Conservation (phyloP, 2,888 invertebrate genomes). For the Trisateles emortualis region DNA sequence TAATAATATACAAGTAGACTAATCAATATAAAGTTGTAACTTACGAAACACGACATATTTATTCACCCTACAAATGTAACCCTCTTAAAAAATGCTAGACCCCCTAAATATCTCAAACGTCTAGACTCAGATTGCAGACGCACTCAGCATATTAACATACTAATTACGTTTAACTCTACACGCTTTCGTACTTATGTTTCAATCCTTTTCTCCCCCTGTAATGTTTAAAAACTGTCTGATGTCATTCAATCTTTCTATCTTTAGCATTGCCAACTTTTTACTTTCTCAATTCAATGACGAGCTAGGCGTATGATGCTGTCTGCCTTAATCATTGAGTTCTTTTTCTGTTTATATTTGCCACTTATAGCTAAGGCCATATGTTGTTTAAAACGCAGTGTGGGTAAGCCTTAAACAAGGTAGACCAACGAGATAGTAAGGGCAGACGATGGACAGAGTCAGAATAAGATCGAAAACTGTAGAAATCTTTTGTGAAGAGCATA, state of each 20-base stretch:
- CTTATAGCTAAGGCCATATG: no score
- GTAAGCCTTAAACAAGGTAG: no score
- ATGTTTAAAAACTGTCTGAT: not conserved
- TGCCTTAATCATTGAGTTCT: no score
- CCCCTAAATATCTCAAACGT: slow-evolving; percentile 29
- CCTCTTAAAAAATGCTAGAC: slow-evolving; percentile 17
- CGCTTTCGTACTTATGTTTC: slow-evolving; percentile 1
- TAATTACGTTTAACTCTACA: slow-evolving; percentile 32
- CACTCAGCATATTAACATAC: slow-evolving; percentile 44
- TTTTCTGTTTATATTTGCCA: no score
- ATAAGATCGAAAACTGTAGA: no score
- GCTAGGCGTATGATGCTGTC: no score
- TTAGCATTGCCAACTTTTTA: no score
- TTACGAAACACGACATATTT: not conserved
- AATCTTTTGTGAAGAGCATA: no score
- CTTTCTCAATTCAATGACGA: no score
- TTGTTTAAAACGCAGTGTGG: no score
- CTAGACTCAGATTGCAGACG: slow-evolving; percentile 45
- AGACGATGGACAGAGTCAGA: no score
- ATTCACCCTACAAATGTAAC: slow-evolving; percentile 8
- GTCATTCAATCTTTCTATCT: not conserved
- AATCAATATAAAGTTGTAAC: not conserved
- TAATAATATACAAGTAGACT: not conserved
- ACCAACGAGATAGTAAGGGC: no score
- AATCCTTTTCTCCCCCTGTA: not conserved